These are phyloP conservation scores for Crossocerus cetratus DNA, from an alignment of 2,888 invertebrate species.

Conservation along the genomic window DNA sequence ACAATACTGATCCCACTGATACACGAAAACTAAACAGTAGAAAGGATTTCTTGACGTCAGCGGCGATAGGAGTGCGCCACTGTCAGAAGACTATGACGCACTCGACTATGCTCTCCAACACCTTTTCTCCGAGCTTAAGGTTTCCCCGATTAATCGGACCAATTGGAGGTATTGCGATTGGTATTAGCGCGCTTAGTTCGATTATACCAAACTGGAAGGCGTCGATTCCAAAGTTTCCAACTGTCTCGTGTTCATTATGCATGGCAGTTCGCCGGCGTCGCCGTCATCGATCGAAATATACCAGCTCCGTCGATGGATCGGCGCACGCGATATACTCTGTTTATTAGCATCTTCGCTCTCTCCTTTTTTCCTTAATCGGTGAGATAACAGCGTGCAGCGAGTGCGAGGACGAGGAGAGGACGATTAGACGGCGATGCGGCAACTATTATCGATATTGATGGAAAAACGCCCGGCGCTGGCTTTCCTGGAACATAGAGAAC, in stretches of 20 bases:
- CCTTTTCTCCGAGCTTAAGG: too few relatives aligned
- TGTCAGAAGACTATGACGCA: too few relatives aligned
- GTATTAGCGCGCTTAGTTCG: too few relatives aligned
- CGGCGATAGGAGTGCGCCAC: background rate
- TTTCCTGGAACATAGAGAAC: background rate
- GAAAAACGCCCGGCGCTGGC: background rate
- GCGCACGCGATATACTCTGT: slow-evolving; percentile 32
- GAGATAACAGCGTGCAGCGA: slow-evolving; percentile 35
- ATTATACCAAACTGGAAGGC: too few relatives aligned
- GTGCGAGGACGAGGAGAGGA: slow-evolving; percentile 5
- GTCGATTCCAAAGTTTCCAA: too few relatives aligned
- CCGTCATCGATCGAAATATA: slow-evolving; percentile 54
- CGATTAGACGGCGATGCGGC: background rate
- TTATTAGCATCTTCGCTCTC: slow-evolving; percentile 23
- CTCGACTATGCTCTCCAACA: too few relatives aligned
- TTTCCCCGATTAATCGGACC: too few relatives aligned
- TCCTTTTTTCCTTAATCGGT: slow-evolving; percentile 6
- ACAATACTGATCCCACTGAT: background rate
- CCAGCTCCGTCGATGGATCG: background rate
- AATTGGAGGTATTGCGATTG: too few relatives aligned
- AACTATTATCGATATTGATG: slow-evolving; percentile 5
- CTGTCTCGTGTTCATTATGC: too few relatives aligned
- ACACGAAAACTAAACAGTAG: background rate
- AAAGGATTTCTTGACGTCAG: background rate
- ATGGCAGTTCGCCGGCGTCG: slow-evolving; percentile 13